Percentiles rank a stretch among this genome's conserved stretches.
These are phyloP conservation scores for Oryzaephilus surinamensis DNA, from an alignment of 1,140 invertebrate genomes.

Conservation along the genomic window DNA sequence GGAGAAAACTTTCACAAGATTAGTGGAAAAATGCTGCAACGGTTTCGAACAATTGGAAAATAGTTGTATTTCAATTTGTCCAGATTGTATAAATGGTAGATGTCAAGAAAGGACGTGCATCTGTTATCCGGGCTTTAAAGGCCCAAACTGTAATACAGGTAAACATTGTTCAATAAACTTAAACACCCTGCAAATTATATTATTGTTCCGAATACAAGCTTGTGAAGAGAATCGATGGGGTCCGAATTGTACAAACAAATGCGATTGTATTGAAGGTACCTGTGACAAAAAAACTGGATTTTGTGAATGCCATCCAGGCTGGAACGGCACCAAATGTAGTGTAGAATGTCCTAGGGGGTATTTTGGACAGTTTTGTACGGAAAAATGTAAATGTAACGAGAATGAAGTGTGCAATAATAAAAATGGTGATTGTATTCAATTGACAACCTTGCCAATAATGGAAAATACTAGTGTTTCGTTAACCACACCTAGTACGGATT, in stretches of 20 bases:
- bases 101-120: slow-evolving; percentile 36
- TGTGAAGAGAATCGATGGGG: slow-evolving; percentile 27
- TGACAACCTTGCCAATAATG: no score
- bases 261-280: slow-evolving; percentile 9
- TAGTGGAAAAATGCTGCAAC: slow-evolving; percentile 41
- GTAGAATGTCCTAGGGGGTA: no score
- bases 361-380: no score
- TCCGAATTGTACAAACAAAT: slow-evolving; percentile 12
- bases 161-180: background rate
- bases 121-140: slow-evolving; percentile 16
- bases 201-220: slow-evolving; percentile 15
- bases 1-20: slow-evolving; percentile 39
- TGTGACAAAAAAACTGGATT: slow-evolving; percentile 12
- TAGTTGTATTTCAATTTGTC: slow-evolving; percentile 39
- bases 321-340: no score
- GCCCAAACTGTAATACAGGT: slow-evolving; percentile 5
- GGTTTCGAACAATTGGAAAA: slow-evolving; percentile 40
- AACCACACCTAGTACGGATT: no score
- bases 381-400: no score
- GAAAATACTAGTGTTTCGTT: no score
- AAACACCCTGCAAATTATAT: background rate
- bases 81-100: slow-evolving; percentile 37
- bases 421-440: no score
- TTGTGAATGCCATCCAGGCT: slow-evolving; percentile 15
- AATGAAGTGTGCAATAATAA: no score